Base-by-base conservation (phyloP, 2,888 invertebrate species). In the Drosophila trichaetosa region DNA sequence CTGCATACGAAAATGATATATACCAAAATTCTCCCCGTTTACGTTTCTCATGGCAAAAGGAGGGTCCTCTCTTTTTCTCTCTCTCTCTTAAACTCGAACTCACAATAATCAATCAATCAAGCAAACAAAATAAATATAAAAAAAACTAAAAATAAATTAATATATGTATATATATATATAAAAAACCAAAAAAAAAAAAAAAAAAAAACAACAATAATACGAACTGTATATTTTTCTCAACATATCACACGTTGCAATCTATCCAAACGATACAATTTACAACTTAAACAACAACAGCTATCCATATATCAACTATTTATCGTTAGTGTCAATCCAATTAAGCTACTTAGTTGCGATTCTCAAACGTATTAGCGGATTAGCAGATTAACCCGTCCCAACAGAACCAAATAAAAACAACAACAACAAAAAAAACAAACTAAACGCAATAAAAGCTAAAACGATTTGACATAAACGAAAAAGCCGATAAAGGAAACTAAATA, bases 371-470 rank as follows among this genome's bases (percentile, higher is more conserved):
- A 92, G 92, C 93, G 92, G 92, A 92, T 91, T 92, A 92, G 92
- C 92, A 92, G 92, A 88, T 92, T 92, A 92, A 92, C 92, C 92
- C 93, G 92, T 93, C 92, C 92, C 92, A 93, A 92, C 93, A 89
- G 73, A 69, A 73, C 77, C 57, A 60, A 78, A 73, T 69, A 69
- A 75, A 76, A 31, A 72, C 60, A 70, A 49, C 49, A 57, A 64
- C 70, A 70, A 67, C 33, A 77, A 34, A 57, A 69, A 57, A 52
- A 61, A 56, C 31, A 57, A 49, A 49, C 6, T 46, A 24, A 29
- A 31, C 21, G 31, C 31, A 57, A 24, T 57, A 42, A 57, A 57
- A 21, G 40, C 42, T 57, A 21, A 42, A 57, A 42, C 6, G 29
- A 63, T 71, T 59, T 63, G 57, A 70, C 18, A 42, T 57, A 21